Evolutionary conservation across 2,113 vertebrate species (phyloP), one percentile per base, ranked within the genome.

Genomic region (Balaeniceps rex): DNA sequence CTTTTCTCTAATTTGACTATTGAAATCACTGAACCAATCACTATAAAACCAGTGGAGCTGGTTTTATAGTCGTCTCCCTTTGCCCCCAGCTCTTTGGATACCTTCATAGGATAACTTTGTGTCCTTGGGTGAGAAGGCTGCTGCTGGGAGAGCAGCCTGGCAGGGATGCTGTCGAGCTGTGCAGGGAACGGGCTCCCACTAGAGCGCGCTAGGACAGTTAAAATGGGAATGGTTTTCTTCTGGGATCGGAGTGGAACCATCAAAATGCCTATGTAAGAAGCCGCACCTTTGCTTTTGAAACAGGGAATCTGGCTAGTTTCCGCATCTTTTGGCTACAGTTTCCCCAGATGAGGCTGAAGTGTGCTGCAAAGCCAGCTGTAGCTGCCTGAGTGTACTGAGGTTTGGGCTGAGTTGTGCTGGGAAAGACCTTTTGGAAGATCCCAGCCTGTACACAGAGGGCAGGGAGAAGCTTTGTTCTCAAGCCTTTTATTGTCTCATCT

Each of bases 141-240:
- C 21, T 42, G 34, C 61, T 9, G 54, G 57, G 40, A 21, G n/a
- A 70, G 36, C 46, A 19, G 57, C 34, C 18, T 12, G 4, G 29
- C 40, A 15, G 66, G 84, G 42, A 5, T 47, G 69, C 54, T n/a
- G 63, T 54, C 3, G 5, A 16, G 19, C 42, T 19, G 76, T 19
- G 90, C 54, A 33, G 49, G 66, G 75, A 49, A 6, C 4, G 1
- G 14, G n/a, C 76, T 92, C 85, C 97, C 97, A 68, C 97, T 93
- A 97, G 97, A 38, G 96, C 9, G 92, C 88, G 93, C 97, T 96
- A 83, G 79, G 96, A 54, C 71, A 83, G 85, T 13, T 93, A 0
- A 31, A 63, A 96, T 65, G 68, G 74, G 24, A 12, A 40, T 40
- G 54, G 12, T 36, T 94, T 71, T 29, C 78, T 44, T n/a, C 77